Evolutionary conservation across 2,113 vertebrate genomes (phyloP), one percentile per base, ranked within the genome.

Genomic region (Heptranchias perlo): DNA sequence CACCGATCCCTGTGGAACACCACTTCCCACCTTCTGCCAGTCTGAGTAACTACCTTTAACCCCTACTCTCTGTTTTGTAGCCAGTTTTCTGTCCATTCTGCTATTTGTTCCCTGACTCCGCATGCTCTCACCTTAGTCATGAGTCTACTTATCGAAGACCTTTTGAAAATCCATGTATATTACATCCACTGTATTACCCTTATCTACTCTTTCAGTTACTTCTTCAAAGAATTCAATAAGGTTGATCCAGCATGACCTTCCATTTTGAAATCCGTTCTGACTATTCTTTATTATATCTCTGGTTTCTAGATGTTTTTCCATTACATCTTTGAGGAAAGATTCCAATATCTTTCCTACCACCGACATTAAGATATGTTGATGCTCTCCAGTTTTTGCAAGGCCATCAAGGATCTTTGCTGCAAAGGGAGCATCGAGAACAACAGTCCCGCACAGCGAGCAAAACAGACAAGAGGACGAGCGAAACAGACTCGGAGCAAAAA

Each of bases 401-500:
- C 89, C 89, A 39, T 93, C n/a, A 58, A n/a, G n/a, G 64, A 93
- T 62, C 39, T 62, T 93, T 93, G 89, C 58, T 93, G 89, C 35
- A n/a, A 62, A 93, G 31, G 61, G 21, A 62, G 61, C 61, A 62
- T 93, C 0, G 89, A 62, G 35, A 61, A 62, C 44, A 35, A 93
- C 61, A 91, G 52, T 58, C 52, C 52, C 13, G 18, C 89, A 62
- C 58, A 93, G 61, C 35, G 23, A 39, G 0, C 58, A 44, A 93
- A 44, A 10, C 87, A 54, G 25, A 91, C 11, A 91, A 35, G 35
- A 58, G 25, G 31, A 52, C 49, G 31, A 18, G 61, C 35, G 35
- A 62, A 21, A 11, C 35, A 54, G 86, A 91, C 87, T 62, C 6
- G 8, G 58, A 39, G 6, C 6, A 23, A 23, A 18, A 93, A 5